Percentiles rank a stretch among this genome's conserved stretches.
These are phyloP conservation scores for Buceros bicornis DNA, from an alignment of 2,797 vertebrate species.

Conservation along the genomic window DNA sequence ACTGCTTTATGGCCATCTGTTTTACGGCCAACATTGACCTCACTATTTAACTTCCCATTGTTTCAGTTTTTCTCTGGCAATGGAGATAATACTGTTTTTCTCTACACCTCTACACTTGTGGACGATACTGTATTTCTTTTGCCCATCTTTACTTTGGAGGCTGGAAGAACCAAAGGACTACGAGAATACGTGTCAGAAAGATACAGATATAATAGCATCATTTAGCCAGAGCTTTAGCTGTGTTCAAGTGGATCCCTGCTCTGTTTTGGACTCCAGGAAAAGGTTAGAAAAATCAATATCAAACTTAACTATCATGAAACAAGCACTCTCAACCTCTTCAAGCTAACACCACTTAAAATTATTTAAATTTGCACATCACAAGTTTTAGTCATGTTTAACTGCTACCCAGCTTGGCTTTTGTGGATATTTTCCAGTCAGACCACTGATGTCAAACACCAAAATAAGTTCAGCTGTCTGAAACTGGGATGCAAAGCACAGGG, in stretches of 20 bases:
- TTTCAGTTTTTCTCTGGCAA: neutral
- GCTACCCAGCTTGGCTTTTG: neutral
- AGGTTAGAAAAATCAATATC: neutral
- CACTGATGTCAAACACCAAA: slow-evolving; percentile 57
- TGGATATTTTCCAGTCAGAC: neutral
- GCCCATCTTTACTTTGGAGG: neutral
- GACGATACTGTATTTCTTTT: neutral
- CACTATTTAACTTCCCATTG: neutral
- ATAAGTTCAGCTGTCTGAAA: slow-evolving; percentile 67
- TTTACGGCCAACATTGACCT: neutral
- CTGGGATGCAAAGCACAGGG: slow-evolving; percentile 6
- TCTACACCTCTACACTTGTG: neutral
- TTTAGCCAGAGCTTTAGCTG: neutral
- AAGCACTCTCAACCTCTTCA: neutral
- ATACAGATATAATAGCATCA: neutral
- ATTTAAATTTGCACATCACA: slow-evolving; percentile 45
- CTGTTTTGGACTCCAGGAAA: neutral
- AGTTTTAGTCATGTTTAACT: neutral
- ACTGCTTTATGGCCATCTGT: neutral
- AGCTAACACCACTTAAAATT: neutral
- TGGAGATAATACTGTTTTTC: neutral
- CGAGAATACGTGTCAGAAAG: neutral
- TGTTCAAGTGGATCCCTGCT: neutral
- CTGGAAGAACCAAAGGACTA: neutral
- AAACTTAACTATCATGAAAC: neutral